Base-by-base conservation (phyloP, 1,140 invertebrate genomes). In the Adoxophyes honmai region DNA sequence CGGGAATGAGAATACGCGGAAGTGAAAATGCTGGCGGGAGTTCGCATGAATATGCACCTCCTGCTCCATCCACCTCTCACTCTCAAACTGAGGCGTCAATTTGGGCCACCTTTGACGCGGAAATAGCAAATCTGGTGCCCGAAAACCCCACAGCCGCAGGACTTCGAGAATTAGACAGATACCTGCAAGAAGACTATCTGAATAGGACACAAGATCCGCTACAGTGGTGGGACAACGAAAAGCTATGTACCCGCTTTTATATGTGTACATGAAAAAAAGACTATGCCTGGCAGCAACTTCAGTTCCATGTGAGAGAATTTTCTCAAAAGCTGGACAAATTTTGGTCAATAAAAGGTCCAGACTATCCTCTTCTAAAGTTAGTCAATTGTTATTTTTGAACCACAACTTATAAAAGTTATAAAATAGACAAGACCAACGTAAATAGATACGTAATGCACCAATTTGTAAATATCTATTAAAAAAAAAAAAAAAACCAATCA, bases 251-350 rank as follows among this genome's bases (percentile, higher is more conserved):
- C 34, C 34, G 11, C 3, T 9, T 10, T 36, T 36, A 1, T 36
- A 36, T 36, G 9, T 2, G 9, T 9, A 36, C 34, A 36, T 36
- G 34, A 36, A 36, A 36, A 36, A 36, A 36, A 3, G 34, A 5
- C 9, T 34, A 34, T 34, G 33, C 33, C 33, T 34, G 33, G 9
- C 81, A 87, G 11, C 81, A 86, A 56, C 70, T 7, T 67, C 64
- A n/a, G 67, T 64, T 2, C 67, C 67, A 0, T 73, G 60, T 35
- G 70, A 72, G 48, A 53, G 67, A 52, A 34, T 73, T 33, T 70
- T 73, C 52, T 70, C 66, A 1, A 59, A 61, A 37, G 64, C 66
- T 13, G 64, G 61, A n/a, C 48, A 67, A 16, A 52, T 36, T 10
- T 10, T 36, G 1, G 34, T 36, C 1, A n/a, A 36, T 10, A 36